A percentile compares a stretch with the other conserved stretches of the same genome.
Evolutionary conservation across 2,113 vertebrate genomes (phyloP).

Genomic region (Pedetes capensis): DNA sequence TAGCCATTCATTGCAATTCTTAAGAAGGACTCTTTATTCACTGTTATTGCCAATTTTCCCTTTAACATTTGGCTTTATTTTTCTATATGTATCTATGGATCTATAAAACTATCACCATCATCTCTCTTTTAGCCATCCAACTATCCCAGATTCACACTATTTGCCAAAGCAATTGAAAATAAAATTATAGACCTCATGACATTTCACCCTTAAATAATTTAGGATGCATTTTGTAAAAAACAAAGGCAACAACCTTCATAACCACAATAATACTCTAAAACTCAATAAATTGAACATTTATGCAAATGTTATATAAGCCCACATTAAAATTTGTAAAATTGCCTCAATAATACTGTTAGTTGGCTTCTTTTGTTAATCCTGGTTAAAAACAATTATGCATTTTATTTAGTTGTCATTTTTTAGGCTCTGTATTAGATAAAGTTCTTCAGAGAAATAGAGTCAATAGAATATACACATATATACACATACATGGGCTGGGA

Average conservation of each 20-base stretch:
- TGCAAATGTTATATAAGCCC: neutral
- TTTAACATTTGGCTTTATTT: no score
- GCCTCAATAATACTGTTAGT: neutral
- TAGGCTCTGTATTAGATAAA: neutral
- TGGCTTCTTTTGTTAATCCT: neutral
- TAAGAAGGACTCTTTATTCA: neutral
- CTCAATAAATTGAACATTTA: neutral
- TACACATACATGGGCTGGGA: no score
- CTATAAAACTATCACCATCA: no score
- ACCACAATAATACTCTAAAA: neutral
- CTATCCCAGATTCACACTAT: neutral
- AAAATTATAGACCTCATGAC: neutral
- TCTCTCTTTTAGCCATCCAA: neutral
- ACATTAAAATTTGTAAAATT: neutral
- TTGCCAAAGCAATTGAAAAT: neutral
- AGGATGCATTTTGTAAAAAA: neutral
- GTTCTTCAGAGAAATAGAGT: neutral
- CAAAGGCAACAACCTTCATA: neutral
- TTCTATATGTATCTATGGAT: no score
- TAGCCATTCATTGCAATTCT: neutral
- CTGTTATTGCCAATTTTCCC: no score
- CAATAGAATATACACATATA: neutral
- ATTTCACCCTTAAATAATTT: neutral
- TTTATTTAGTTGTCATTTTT: neutral
- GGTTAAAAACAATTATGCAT: neutral